phyloP scores from a whole-genome alignment of 2,797 vertebrate species.

The Galaxias olidus region DNA sequence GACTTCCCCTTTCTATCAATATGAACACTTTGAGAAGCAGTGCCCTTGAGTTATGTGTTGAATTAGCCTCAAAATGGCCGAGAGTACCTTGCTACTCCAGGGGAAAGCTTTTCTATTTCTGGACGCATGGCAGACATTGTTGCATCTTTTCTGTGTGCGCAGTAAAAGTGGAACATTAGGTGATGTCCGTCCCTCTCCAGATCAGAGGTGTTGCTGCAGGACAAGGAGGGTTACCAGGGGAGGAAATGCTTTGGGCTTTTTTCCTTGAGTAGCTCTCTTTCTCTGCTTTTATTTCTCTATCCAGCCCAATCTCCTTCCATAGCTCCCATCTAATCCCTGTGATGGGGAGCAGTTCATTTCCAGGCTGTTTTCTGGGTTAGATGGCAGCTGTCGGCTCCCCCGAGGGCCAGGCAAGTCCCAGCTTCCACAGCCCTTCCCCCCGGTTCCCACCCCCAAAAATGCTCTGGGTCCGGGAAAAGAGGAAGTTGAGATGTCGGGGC shows the following conservation, averaged over 20 bases:
- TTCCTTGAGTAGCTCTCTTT: slow-evolving; percentile 31
- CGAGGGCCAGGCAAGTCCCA: slow-evolving; percentile 26
- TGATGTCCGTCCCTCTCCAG: slow-evolving; percentile 6
- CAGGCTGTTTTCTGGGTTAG: slow-evolving; percentile 55
- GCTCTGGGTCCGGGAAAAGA: slow-evolving; percentile 16
- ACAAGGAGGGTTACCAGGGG: slow-evolving; percentile 5
- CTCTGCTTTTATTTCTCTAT: background rate
- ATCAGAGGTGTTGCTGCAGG: slow-evolving; percentile 1
- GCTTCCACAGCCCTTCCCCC: slow-evolving; percentile 7
- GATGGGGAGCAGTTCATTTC: slow-evolving; percentile 57
- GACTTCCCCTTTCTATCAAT: background rate
- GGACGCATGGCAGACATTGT: background rate
- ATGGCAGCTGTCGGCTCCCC: slow-evolving; percentile 51
- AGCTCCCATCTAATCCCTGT: slow-evolving; percentile 12
- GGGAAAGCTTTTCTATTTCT: background rate
- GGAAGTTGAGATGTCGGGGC: slow-evolving; percentile 17
- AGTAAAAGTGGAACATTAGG: slow-evolving; percentile 5
- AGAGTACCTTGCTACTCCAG: no score
- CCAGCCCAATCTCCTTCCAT: slow-evolving; percentile 34
- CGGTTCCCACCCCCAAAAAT: slow-evolving; percentile 13
- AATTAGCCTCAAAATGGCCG: no score
- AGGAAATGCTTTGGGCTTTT: slow-evolving; percentile 9
- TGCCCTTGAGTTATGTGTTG: no score
- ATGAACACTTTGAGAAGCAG: no score
- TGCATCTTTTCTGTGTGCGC: background rate